Conservation (phyloP, 2,797 vertebrate genomes). For the Pterois miles region DNA sequence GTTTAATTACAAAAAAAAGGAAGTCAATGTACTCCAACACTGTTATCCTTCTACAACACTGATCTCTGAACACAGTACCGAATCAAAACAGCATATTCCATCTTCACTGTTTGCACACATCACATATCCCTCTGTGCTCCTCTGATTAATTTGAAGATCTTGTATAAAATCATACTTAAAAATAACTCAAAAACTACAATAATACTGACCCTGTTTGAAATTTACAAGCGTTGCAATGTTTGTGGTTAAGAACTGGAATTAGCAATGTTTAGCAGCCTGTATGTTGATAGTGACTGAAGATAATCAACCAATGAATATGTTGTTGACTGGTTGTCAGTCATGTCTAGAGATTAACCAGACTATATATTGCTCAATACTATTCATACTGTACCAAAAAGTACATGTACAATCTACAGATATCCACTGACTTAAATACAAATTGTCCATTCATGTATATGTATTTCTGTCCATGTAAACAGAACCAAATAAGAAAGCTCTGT, state of each 20-base stretch:
- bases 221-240: background rate
- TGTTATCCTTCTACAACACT: background rate
- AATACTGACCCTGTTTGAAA: background rate
- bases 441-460: background rate
- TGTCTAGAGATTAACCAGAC: background rate
- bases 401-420: constrained; percentile 1
- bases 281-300: background rate
- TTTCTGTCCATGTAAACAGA: constrained; percentile 18
- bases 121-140: background rate
- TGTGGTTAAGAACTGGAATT: background rate
- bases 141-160: background rate
- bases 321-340: background rate
- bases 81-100: background rate
- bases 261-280: background rate
- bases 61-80: background rate
- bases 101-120: background rate
- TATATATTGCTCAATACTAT: background rate
- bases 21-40: background rate
- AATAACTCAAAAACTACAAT: too few species aligned
- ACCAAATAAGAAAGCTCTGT: constrained; percentile 22
- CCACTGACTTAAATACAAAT: background rate
- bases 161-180: background rate
- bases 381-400: constrained; percentile 30
- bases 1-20: background rate
- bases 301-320: constrained; percentile 1